Evolutionary conservation across 2,113 vertebrate genomes (phyloP).

Genomic region (Craseonycteris thonglongyai): DNA sequence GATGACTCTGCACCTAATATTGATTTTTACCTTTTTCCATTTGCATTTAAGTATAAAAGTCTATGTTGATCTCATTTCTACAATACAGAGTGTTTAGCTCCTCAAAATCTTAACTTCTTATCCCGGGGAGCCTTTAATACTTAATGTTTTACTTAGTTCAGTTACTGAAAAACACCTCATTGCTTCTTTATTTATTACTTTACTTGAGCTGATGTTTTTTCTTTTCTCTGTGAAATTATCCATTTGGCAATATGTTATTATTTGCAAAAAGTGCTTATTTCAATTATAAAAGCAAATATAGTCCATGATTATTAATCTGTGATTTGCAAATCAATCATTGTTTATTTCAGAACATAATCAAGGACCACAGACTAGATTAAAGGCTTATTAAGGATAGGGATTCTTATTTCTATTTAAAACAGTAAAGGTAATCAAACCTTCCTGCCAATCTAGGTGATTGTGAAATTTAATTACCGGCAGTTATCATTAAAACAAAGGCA

Average conservation of each 20-base stretch:
- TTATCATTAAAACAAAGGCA: constrained; percentile 55
- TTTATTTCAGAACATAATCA: constrained; percentile 56
- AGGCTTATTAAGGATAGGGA: constrained; percentile 28
- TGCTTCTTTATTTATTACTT: constrained; percentile 58
- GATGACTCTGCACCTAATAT: constrained; percentile 44
- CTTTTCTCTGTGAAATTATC: constrained; percentile 35
- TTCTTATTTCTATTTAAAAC: constrained; percentile 20
- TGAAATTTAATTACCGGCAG: constrained; percentile 57
- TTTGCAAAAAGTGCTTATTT: constrained; percentile 27
- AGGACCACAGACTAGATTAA: constrained; percentile 18
- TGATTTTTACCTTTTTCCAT: constrained; percentile 63
- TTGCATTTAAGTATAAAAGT: constrained; percentile 77
- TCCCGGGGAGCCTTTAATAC: constrained; percentile 67
- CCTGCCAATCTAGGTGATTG: constrained; percentile 38
- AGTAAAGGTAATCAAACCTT: constrained; percentile 57
- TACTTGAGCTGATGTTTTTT: constrained; percentile 13
- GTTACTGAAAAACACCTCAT: constrained; percentile 60
- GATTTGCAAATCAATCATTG: constrained; percentile 35
- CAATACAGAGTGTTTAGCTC: constrained; percentile 44
- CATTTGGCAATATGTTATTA: constrained; percentile 18
- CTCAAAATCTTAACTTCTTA: constrained; percentile 72
- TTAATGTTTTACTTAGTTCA: constrained; percentile 73
- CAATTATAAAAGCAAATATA: constrained; percentile 45
- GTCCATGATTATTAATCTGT: constrained; percentile 32
- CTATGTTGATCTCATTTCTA: constrained; percentile 63